Base-by-base conservation (phyloP, 2,113 vertebrate genomes). In the Edolisoma coerulescens region DNA sequence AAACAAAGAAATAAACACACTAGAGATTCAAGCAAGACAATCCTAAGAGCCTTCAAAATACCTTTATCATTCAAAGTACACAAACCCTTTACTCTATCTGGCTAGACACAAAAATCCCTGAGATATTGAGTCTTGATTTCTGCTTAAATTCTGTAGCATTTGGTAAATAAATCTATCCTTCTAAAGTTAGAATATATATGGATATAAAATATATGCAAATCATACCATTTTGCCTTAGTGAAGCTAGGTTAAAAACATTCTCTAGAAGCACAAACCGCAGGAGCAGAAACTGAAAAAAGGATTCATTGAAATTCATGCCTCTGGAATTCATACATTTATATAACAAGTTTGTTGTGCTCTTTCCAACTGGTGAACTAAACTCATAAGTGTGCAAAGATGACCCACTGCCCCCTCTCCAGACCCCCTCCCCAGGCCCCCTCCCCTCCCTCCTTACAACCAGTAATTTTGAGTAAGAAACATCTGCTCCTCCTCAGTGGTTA, bases 251-350 rank as follows among this genome's bases (percentile, higher is more conserved):
- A 52, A 89, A 90, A 90, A 18, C 28, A 64, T 56, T 86, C n/a
- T 88, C 60, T 54, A 37, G 56, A 84, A 96, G 64, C 64, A 73
- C 50, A 93, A 88, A 87, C 39, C 0, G 0, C 37, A 67, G 85
- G 53, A 91, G 71, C 45, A 95, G 87, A 89, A 84, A 44, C 39
- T 78, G 59, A 77, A 65, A 88, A 82, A 49, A 16, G 26, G 64
- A 77, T 89, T 96, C 23, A 84, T 80, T 93, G 84, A 93, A 85
- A 94, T 91, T 93, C 84, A 92, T 71, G 42, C 85, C 73, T 84
- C 73, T 0, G 0, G 85, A 94, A 74, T 86, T 78, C 75, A 49
- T 86, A 45, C 17, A 56, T 83, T 93, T 88, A 59, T 85, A 74
- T 87, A 87, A 94, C 23, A 74, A 93, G 39, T 45, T 45, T 45